Evolutionary conservation across 2,797 vertebrate genomes (phyloP).

Genomic region (Simalia tracyae): DNA sequence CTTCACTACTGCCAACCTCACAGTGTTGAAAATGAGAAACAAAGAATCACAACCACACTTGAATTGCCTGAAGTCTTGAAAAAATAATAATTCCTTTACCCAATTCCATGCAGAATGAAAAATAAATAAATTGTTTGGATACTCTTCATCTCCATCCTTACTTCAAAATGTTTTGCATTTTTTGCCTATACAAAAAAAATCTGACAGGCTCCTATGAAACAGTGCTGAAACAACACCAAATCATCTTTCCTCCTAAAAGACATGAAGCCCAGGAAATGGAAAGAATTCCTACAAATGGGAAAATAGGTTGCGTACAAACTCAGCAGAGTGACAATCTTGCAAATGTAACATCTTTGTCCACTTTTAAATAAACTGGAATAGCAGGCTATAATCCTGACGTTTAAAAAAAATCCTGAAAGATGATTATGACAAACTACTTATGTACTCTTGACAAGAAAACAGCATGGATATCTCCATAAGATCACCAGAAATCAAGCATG

Average conservation of each 20-base stretch:
- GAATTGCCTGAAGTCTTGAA: background rate
- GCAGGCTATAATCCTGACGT: background rate
- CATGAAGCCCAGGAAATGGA: background rate
- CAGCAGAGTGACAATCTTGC: background rate
- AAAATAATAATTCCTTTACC: background rate
- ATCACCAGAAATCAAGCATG: background rate
- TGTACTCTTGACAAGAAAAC: background rate
- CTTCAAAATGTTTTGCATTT: background rate
- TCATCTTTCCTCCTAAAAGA: background rate
- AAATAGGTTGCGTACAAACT: background rate
- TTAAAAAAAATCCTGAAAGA: background rate
- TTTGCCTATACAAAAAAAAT: background rate
- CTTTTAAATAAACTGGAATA: background rate
- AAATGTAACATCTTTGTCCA: background rate
- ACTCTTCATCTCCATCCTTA: background rate
- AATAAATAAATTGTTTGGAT: background rate
- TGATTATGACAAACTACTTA: background rate
- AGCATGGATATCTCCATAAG: background rate
- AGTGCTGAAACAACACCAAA: too few relatives aligned
- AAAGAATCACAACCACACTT: background rate
- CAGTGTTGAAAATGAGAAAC: background rate
- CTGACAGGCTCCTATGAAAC: background rate
- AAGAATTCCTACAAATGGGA: background rate
- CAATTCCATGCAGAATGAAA: background rate
- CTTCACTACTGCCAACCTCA: background rate